Conservation (phyloP, 92 coral and sea anemone species). For the Epizoanthus stellaris region DNA sequence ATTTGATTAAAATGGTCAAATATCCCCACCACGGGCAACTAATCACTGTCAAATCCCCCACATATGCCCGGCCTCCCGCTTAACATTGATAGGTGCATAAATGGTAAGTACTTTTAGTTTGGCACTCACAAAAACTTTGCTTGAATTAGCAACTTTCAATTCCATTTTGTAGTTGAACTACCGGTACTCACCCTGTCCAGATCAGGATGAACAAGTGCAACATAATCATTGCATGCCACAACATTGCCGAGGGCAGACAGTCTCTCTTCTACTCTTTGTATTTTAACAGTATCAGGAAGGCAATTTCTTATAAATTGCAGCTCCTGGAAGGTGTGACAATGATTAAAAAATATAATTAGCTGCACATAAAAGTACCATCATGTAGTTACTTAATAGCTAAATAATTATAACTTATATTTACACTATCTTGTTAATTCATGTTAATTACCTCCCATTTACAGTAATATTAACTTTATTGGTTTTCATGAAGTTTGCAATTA, state of each 20-base stretch:
- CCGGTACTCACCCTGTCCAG: conserved; percentile 81
- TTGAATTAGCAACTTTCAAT: neutral
- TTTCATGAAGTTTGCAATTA: too few species aligned
- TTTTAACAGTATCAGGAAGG: conserved; percentile 86
- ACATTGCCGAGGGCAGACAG: conserved; percentile 98
- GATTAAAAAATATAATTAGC: neutral
- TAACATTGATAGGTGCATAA: too few species aligned
- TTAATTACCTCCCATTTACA: too few species aligned
- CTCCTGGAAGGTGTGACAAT: conserved; percentile 61
- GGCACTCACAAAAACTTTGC: neutral
- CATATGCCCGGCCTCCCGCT: too few species aligned
- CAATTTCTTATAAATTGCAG: conserved; percentile 90
- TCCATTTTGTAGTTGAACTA: too few species aligned
- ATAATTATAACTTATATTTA: too few species aligned
- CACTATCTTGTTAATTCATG: too few species aligned
- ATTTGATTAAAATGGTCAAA: too few species aligned
- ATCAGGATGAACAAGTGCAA: conserved; percentile 94
- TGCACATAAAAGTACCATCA: neutral
- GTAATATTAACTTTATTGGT: too few species aligned
- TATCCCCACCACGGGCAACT: too few species aligned
- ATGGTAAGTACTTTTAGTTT: too few species aligned
- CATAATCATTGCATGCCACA: conserved; percentile 96
- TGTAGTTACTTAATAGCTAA: neutral
- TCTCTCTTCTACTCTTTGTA: conserved; percentile 96
- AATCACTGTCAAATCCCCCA: too few species aligned